Evolutionary conservation across 2,797 vertebrate species (phyloP).

Genomic region (Chromobotia macracanthus): DNA sequence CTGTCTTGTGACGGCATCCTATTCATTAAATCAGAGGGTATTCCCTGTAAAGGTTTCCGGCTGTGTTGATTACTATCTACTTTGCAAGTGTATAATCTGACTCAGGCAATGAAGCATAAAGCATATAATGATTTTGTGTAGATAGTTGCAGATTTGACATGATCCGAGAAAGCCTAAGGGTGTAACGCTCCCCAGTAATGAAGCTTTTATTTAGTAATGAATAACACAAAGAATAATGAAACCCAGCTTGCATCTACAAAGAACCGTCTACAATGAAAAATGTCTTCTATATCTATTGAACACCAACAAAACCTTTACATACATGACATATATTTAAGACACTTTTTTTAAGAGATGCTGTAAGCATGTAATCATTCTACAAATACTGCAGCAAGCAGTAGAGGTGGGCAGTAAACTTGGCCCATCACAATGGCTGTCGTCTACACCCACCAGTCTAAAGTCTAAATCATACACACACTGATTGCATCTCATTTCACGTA

Average conservation of each 20-base stretch:
- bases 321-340: not conserved
- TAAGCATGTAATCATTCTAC: not conserved
- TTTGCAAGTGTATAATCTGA: constrained; percentile 42
- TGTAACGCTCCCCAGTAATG: constrained; percentile 28
- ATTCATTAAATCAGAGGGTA: constrained; percentile 23
- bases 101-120: constrained; percentile 46
- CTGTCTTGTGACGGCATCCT: not conserved
- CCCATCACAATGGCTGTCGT: not conserved
- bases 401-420: not conserved
- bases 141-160: constrained; percentile 39
- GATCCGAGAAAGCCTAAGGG: constrained; percentile 40
- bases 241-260: not conserved
- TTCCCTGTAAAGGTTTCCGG: constrained; percentile 19
- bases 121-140: constrained; percentile 49
- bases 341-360: not conserved
- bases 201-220: constrained; percentile 16
- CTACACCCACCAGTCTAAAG: constrained; percentile 1
- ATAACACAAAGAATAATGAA: constrained; percentile 9
- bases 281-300: not conserved
- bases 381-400: not conserved
- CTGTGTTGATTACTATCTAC: constrained; percentile 47
- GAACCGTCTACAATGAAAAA: not conserved
- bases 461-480: constrained; percentile 19
- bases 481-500: constrained; percentile 13
- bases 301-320: not conserved